Evolutionary conservation across 2,113 vertebrate species (phyloP).

Genomic region (Numenius arquata): DNA sequence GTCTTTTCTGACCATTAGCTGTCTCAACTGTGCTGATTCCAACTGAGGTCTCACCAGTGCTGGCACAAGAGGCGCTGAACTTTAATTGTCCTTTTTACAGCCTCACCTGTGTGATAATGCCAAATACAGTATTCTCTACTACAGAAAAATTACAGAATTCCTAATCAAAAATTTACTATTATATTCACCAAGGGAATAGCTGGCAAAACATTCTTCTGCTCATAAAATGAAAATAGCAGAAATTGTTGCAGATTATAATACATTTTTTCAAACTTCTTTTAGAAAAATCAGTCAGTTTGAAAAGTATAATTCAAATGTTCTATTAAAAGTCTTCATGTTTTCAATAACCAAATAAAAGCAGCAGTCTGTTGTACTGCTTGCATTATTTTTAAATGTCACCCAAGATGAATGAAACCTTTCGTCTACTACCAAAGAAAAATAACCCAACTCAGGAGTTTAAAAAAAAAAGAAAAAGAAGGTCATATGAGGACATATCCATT

Average conservation of each 20-base stretch:
- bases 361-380: not conserved
- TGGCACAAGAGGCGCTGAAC: not conserved
- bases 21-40: not conserved
- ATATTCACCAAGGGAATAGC: not conserved
- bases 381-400: not conserved
- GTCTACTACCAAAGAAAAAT: not conserved
- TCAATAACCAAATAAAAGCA: not conserved
- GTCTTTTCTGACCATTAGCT: not conserved
- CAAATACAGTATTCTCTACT: not conserved
- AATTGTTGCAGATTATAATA: not conserved
- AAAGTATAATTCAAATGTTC: not conserved
- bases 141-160: not conserved
- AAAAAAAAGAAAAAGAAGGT: not conserved
- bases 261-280: not conserved
- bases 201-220: not conserved
- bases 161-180: not conserved
- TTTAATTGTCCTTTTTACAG: not conserved
- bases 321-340: not conserved
- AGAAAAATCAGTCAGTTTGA: not conserved
- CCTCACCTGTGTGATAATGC: not conserved
- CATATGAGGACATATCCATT: not conserved
- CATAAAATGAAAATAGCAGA: not conserved
- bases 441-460: not conserved
- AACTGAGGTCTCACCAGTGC: not conserved
- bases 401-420: not conserved